Evolutionary conservation across 2,113 vertebrate species (phyloP).

Genomic region (Psilopogon haemacephalus): DNA sequence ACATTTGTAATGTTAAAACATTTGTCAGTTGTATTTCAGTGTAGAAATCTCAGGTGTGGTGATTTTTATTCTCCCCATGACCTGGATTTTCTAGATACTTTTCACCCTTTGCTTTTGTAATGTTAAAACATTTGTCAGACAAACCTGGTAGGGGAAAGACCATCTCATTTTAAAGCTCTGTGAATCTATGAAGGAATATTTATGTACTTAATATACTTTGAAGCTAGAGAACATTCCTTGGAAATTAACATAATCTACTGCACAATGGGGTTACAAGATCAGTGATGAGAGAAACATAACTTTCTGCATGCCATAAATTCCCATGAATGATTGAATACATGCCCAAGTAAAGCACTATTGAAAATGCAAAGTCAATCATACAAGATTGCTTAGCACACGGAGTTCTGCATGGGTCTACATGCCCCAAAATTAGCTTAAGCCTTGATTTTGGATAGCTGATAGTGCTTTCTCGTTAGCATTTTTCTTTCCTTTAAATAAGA

Average conservation of each 20-base stretch:
- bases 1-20: too few relatives aligned
- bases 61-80: neutral
- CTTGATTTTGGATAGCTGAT: neutral
- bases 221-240: neutral
- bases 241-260: neutral
- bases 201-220: neutral
- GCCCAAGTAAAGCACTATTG: neutral
- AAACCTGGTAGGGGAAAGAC: neutral
- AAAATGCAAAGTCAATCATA: neutral
- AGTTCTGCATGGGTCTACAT: neutral
- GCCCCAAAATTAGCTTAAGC: neutral
- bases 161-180: neutral
- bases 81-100: neutral
- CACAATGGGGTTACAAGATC: neutral
- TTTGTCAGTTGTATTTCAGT: neutral
- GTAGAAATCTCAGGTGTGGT: neutral
- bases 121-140: neutral
- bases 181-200: neutral
- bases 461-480: neutral
- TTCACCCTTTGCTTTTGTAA: neutral
- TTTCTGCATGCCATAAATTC: constrained; percentile 23
- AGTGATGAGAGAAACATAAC: neutral
- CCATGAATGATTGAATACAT: neutral
- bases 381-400: neutral
- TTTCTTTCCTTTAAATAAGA: neutral